Evolutionary conservation across 2,888 invertebrate genomes (phyloP), one percentile per base, ranked within the genome.

Genomic region (Drepanosiphum platanoidis): DNA sequence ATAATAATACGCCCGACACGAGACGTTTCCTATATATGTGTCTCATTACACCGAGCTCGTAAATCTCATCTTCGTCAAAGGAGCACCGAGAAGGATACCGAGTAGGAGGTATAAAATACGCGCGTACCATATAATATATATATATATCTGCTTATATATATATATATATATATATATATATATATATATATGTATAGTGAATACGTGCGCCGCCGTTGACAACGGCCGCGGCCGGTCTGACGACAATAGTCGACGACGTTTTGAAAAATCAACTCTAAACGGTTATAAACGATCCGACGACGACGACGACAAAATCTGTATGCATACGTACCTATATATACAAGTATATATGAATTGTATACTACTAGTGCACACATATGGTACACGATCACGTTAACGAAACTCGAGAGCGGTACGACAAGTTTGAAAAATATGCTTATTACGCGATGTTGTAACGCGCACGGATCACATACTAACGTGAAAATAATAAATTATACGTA

Each of bases 261-360:
- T 79, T 79, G 79, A 79, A 32, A 79, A 79, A 79, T 79, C 42
- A 42, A 79, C 79, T 79, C 66, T 79, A 79, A 79, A 79, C 79
- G 79, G 66, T 79, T 68, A 79, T 79, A 79, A 79, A 79, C 46
- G 79, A 79, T 66, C 68, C 27, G 68, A 52, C 79, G 66, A 72
- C 27, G 68, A 52, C 79, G 66, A 72, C 46, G 72, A 27, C 70
- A 34, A 75, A 42, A 71, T 39, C 42, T 32, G 42, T 42, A 36
- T 36, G 30, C 30, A n/a, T 72, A n/a, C n/a, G 30, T 11, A 5
- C 1, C 9, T 30, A 46, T 46, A 30, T 22, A 52, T 52, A 32
- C 32, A 72, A 30, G 22, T 72, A 64, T 64, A 64, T 30, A 64
- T 1, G 61, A n/a, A 61, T 61, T 7, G 7, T 27, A 27, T 61